These are phyloP conservation scores for Pocillopora verrucosa DNA, from an alignment of 64 coral and sea anemone species.

Conservation along the genomic window DNA sequence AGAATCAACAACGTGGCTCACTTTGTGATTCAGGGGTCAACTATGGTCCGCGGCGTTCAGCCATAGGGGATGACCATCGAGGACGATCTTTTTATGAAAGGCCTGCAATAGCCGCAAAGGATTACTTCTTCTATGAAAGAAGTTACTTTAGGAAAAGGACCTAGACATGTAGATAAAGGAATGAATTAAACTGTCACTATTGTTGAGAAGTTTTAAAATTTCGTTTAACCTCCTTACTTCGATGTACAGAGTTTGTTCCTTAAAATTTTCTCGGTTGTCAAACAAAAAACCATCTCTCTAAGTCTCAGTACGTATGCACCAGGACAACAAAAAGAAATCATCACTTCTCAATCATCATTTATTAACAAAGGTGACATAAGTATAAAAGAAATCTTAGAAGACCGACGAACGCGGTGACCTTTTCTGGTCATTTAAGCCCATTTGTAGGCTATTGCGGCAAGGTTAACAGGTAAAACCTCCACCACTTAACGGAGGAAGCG, in stretches of 20 bases:
- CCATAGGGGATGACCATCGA: not conserved
- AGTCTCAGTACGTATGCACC: too few species aligned
- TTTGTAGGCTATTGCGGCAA: not conserved
- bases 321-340: not conserved
- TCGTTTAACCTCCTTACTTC: not conserved
- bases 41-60: not conserved
- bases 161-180: not conserved
- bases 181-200: not conserved
- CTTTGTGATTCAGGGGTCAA: not conserved
- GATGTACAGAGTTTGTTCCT: not conserved
- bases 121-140: too few species aligned
- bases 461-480: not conserved
- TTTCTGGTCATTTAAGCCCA: not conserved
- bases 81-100: not conserved
- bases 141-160: not conserved
- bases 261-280: too few species aligned
- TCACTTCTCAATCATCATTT: not conserved
- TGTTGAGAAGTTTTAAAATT: not conserved
- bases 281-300: too few species aligned
- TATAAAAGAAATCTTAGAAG: not conserved
- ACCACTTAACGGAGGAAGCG: conserved; percentile 15
- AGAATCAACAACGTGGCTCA: not conserved
- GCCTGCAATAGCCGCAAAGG: not conserved
- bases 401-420: not conserved
- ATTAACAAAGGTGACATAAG: not conserved